Evolutionary conservation across 2,113 vertebrate species (phyloP), one percentile per base, ranked within the genome.

Genomic region (Theristicus caerulescens): DNA sequence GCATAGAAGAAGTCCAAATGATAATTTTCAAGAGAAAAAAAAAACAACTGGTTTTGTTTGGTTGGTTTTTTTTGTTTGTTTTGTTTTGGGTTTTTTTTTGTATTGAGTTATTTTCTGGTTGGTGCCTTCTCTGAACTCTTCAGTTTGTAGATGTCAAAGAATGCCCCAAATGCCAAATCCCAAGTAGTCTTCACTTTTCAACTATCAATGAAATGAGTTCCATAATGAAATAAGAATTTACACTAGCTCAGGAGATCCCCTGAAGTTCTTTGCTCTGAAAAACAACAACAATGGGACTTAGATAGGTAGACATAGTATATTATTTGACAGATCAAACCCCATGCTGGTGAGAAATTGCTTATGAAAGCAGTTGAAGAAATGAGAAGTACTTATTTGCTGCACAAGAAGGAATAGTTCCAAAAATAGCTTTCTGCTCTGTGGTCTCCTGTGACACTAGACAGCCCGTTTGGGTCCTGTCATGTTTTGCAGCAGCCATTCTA

Each of bases 331-430:
- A 47, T 27, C 31, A 86, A 91, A 87, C 27, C 19, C 44, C 0
- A 0, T 77, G 44, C 52, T 72, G 52, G 58, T 51, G 19, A 85
- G 59, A 92, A 92, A 90, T 87, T 84, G 72, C 58, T 78, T 83
- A 87, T 46, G 49, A 67, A 96, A 96, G 38, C 66, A 90, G 51
- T 6, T 67, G 42, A 82, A 78, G 80, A 82, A 83, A 82, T 32
- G 49, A 73, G 76, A 77, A 72, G 46, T 58, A 79, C 70, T 92
- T 95, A 66, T 38, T 74, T 87, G 52, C 40, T 70, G 36, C 67
- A 81, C 21, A 87, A 88, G n/a, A 88, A 79, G 13, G n/a, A 88
- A 44, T 31, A 76, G 38, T 31, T 91, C 61, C 32, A 77, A 92
- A 96, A 89, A 59, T 51, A 94, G 29, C 32, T 88, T 82, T 94